These are phyloP conservation scores for Hypercompe scribonia DNA, from an alignment of 2,888 invertebrate genomes.

Conservation along the genomic window DNA sequence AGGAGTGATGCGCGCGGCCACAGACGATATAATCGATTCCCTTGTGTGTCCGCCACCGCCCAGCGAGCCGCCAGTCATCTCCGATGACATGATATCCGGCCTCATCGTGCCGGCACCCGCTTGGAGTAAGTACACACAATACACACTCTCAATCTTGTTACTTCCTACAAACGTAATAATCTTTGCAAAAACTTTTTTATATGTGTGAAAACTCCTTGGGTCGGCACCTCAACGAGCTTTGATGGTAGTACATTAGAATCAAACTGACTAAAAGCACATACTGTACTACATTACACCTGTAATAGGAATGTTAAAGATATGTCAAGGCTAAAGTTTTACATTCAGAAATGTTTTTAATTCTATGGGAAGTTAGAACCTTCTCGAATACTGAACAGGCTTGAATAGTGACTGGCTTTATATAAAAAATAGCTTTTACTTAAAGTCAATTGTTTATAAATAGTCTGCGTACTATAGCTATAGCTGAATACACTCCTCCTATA, in stretches of 20 bases:
- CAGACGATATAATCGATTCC: constrained; percentile 98
- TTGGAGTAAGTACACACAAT: constrained; percentile 91
- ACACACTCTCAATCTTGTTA: neutral
- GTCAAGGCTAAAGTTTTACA: constrained; percentile 12
- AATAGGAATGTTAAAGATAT: neutral
- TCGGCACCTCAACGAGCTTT: neutral
- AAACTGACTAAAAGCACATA: neutral
- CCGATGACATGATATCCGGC: constrained; percentile 98
- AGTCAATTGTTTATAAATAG: constrained; percentile 5
- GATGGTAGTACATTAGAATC: neutral
- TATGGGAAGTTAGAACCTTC: constrained; percentile 4
- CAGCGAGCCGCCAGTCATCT: constrained; percentile 96
- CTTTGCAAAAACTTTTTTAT: neutral
- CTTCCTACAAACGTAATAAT: neutral
- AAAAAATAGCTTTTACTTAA: constrained; percentile 12
- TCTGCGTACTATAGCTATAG: neutral
- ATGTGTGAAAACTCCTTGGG: neutral
- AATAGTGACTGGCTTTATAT: constrained; percentile 9
- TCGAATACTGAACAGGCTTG: constrained; percentile 12
- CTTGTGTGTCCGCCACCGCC: constrained; percentile 99
- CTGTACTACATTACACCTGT: neutral
- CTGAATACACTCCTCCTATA: neutral
- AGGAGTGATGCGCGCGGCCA: constrained; percentile 93
- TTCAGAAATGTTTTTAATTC: constrained; percentile 12
- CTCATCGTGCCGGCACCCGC: constrained; percentile 98